Percentiles rank a stretch among this genome's conserved stretches.
phyloP scores from a whole-genome alignment of 2,113 vertebrate genomes.

The Butastur rufipennis region DNA sequence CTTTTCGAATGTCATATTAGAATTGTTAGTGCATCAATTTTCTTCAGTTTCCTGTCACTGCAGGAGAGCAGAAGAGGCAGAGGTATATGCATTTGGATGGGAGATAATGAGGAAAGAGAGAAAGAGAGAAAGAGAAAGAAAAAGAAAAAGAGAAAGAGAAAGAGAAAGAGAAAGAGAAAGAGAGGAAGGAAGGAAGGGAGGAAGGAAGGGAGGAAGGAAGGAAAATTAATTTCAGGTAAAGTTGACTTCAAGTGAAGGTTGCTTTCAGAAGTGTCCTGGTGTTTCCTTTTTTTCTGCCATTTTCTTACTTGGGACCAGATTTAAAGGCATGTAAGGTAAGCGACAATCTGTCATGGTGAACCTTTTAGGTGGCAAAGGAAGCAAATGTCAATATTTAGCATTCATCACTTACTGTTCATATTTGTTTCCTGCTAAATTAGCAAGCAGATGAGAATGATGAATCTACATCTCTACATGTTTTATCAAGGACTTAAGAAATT shows the following conservation, averaged over 20 bases:
- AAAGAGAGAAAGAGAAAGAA: neutral
- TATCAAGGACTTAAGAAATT: neutral
- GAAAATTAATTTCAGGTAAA: neutral
- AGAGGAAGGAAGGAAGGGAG: fast-evolving
- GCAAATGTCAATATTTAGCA: neutral
- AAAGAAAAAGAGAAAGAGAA: neutral
- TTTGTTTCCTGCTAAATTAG: neutral
- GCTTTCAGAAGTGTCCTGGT: neutral
- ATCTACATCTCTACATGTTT: neutral
- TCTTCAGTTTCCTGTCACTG: slow-evolving; percentile 53
- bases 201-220: too few relatives aligned
- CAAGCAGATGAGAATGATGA: neutral
- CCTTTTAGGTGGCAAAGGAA: fast-evolving
- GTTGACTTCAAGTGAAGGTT: neutral
- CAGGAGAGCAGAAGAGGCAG: neutral
- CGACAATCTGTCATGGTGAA: neutral
- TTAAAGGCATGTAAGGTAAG: neutral
- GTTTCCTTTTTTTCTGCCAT: neutral
- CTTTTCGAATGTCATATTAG: slow-evolving; percentile 70
- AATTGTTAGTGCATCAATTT: slow-evolving; percentile 70
- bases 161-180: fast-evolving
- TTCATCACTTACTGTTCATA: neutral
- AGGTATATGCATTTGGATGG: neutral
- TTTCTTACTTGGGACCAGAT: neutral
- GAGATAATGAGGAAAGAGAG: neutral